Base-by-base conservation (phyloP, 2,888 invertebrate species). In the Cheilosia impressa region DNA sequence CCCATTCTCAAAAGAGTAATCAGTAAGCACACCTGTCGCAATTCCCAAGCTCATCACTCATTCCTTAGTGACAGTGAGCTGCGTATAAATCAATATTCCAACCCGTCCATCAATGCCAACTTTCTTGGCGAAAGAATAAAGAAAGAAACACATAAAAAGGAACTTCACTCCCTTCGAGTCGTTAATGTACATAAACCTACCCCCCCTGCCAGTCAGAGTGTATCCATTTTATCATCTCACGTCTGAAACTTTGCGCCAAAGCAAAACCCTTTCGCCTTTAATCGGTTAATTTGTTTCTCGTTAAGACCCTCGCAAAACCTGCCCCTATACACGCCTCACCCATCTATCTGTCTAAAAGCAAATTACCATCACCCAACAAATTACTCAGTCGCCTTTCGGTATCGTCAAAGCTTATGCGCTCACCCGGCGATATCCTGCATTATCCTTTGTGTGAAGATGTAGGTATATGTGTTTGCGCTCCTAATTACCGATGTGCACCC, bases 231-330 rank as follows among this genome's bases (percentile, higher is more conserved):
- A 73, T 78, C 72, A 73, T 73, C 47, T 68, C 38, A 10, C n/a
- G 24, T 45, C 63, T 27, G 62, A 63, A 73, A 57, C 50, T 38
- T 50, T 55, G 10, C 3, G 41, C 34, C n/a, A 43, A 60, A 53
- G 58, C n/a, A 34, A 15, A 69, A 65, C 63, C 57, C 62, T 69
- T 52, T 63, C 47, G 55, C 52, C 65, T 79, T 69, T 53, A 79
- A 80, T 80, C 69, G 75, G 65, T 79, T 84, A 84, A 80, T 84
- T 75, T 76, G 75, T 84, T 84, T 75, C 65, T 76, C 75, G 65
- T 80, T 79, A 78, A 45, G 57, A 57, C 41, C 66, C 47, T 76
- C 31, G 7, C 5, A 3, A 34, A n/a, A 31, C 31, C 27, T 9
- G 0, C 31, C 38, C n/a, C 5, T 6, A 3, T 10, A 17, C 22